These are phyloP conservation scores for Eilema depressum DNA, from an alignment of 2,888 invertebrate species.

Conservation along the genomic window DNA sequence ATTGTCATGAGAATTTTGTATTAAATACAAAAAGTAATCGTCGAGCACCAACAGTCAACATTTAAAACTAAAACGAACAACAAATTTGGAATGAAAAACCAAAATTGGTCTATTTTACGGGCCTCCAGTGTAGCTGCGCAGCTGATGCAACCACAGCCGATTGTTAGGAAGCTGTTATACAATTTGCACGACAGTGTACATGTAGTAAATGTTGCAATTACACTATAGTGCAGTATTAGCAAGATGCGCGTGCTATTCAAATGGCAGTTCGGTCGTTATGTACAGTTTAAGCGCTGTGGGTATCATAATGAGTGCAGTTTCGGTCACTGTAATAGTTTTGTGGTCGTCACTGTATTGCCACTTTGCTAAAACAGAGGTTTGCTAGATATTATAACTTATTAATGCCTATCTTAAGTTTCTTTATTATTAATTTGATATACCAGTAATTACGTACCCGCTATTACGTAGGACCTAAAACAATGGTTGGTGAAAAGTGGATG, in stretches of 20 bases:
- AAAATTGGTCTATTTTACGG: constrained; percentile 48
- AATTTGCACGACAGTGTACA: constrained; percentile 47
- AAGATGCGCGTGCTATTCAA: constrained; percentile 40
- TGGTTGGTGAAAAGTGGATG: too few relatives aligned
- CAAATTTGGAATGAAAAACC: constrained; percentile 48
- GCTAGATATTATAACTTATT: constrained; percentile 15
- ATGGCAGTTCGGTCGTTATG: constrained; percentile 31
- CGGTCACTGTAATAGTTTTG: constrained; percentile 39
- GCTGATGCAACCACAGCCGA: constrained; percentile 50
- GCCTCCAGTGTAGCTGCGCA: constrained; percentile 35
- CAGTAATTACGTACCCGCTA: too few relatives aligned
- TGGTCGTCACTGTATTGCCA: constrained; percentile 15
- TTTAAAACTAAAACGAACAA: constrained; percentile 45
- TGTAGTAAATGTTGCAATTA: constrained; percentile 49
- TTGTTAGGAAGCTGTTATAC: constrained; percentile 41
- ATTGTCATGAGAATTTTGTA: neutral
- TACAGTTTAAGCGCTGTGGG: constrained; percentile 29
- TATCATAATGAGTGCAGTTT: constrained; percentile 37
- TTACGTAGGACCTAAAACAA: too few relatives aligned
- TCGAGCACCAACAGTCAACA: constrained; percentile 22
- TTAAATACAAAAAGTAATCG: constrained; percentile 11
- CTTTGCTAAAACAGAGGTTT: neutral
- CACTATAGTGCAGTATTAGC: constrained; percentile 48
- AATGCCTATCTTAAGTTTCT: neutral
- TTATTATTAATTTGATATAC: too few relatives aligned